Percentiles rank a stretch among this genome's conserved stretches.
Conservation (phyloP, 2,113 vertebrate species). For the Meles meles region DNA sequence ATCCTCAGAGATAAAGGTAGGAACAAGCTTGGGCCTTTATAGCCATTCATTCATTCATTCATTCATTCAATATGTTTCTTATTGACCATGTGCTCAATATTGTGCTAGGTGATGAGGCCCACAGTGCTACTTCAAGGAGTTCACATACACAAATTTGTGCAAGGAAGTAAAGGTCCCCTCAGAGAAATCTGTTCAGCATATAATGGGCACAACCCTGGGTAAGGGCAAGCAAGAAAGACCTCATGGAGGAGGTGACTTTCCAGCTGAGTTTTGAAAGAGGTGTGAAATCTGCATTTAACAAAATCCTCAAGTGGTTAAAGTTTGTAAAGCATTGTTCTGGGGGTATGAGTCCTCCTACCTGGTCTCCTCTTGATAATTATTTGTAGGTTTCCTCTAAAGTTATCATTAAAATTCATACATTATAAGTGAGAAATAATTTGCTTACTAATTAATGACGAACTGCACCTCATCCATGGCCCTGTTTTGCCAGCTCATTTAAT, state of each 20-base stretch:
- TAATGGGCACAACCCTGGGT: neutral
- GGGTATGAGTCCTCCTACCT: neutral
- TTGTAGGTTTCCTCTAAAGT: neutral
- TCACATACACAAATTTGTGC: neutral
- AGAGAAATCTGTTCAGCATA: neutral
- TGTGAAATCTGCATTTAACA: neutral
- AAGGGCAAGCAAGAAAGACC: neutral
- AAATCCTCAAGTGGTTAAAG: neutral
- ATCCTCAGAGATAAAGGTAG: neutral
- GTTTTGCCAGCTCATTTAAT: neutral
- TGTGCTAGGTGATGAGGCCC: neutral
- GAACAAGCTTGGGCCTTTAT: neutral
- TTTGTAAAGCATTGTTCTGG: neutral
- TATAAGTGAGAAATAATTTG: neutral
- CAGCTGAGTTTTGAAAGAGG: neutral
- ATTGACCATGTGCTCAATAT: neutral
- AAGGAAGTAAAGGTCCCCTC: neutral
- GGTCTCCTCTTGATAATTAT: neutral
- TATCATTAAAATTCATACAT: neutral
- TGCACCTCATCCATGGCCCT: neutral
- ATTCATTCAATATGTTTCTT: neutral
- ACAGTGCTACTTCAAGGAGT: neutral
- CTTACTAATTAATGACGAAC: neutral
- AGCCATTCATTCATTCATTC: neutral
- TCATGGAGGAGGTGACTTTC: neutral